These are phyloP conservation scores for Albula goreensis DNA, from an alignment of 2,113 vertebrate species.

Conservation along the genomic window DNA sequence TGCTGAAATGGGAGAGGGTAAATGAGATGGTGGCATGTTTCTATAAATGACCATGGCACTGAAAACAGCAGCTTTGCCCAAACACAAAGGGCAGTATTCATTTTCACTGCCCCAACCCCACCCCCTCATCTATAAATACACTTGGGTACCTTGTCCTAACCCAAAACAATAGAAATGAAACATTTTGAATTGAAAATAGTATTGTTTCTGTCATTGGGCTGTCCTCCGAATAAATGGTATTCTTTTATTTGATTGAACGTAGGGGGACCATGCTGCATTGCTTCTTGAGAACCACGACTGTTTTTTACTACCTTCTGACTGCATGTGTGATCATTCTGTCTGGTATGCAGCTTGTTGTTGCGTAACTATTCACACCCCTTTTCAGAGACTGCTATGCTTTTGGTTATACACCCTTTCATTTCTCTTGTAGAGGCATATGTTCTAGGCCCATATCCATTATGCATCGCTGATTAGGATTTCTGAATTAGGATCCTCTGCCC, in stretches of 20 bases:
- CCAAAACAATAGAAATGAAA: conserved; percentile 6
- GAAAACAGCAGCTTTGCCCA: conserved; percentile 21
- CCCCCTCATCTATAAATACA: conserved; percentile 33
- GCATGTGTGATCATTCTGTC: too few relatives aligned
- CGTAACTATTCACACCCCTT: too few relatives aligned
- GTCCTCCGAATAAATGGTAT: background rate
- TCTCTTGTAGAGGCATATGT: too few relatives aligned
- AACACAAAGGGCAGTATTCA: conserved; percentile 28
- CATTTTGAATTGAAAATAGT: background rate
- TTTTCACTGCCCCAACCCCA: conserved; percentile 15
- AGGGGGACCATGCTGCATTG: conserved; percentile 29
- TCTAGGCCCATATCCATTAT: too few relatives aligned
- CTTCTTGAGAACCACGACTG: conserved; percentile 1
- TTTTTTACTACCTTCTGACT: too few relatives aligned
- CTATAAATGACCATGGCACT: conserved; percentile 25
- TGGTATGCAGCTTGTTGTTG: too few relatives aligned
- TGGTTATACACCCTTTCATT: too few relatives aligned
- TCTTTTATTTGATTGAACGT: conserved; percentile 35
- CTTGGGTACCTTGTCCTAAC: conserved; percentile 27
- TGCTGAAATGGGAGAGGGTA: background rate
- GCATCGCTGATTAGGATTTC: too few relatives aligned
- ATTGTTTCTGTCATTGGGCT: conserved; percentile 27
- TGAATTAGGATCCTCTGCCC: too few relatives aligned
- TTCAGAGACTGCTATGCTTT: too few relatives aligned
- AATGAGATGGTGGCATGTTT: background rate